phyloP scores from a whole-genome alignment of 2,888 invertebrate species.

The Kuschelorhynchus macadamiae region DNA sequence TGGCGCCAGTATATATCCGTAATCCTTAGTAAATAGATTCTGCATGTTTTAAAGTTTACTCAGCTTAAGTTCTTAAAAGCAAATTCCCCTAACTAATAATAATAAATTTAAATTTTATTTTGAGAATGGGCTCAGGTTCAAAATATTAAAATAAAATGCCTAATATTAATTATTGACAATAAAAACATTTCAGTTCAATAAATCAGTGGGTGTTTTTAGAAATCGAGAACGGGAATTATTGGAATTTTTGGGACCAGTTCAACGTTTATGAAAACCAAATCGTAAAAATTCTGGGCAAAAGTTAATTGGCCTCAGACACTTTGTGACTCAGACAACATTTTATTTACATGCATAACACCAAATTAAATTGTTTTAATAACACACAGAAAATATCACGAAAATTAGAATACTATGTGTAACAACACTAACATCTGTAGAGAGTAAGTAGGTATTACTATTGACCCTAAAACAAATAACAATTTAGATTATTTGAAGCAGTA shows the following conservation, averaged over 20 bases:
- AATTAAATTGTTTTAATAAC: too few relatives aligned
- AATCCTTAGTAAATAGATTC: too few relatives aligned
- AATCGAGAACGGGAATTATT: conserved; percentile 15
- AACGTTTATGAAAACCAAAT: conserved; percentile 2
- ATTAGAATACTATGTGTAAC: too few relatives aligned
- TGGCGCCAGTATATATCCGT: too few relatives aligned
- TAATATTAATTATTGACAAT: conserved; percentile 15
- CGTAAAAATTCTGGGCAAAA: conserved; percentile 4
- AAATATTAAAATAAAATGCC: conserved; percentile 4
- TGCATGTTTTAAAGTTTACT: conserved; percentile 11
- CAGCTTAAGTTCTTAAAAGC: conserved; percentile 7
- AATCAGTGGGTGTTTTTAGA: conserved; percentile 18
- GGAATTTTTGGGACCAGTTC: conserved; percentile 18
- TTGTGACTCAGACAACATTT: too few relatives aligned
- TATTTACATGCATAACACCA: too few relatives aligned
- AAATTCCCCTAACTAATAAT: conserved; percentile 16
- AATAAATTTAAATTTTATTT: conserved; percentile 8
- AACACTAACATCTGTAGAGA: too few relatives aligned
- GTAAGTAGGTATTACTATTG: too few relatives aligned
- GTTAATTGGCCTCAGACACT: too few relatives aligned
- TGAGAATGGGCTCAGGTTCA: conserved; percentile 1
- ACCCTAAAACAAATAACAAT: too few relatives aligned
- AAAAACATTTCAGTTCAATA: conserved; percentile 9
- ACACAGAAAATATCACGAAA: too few relatives aligned
- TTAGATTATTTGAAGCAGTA: too few relatives aligned